Conservation (phyloP, 1,140 invertebrate genomes). For the Nasonia giraulti region DNA sequence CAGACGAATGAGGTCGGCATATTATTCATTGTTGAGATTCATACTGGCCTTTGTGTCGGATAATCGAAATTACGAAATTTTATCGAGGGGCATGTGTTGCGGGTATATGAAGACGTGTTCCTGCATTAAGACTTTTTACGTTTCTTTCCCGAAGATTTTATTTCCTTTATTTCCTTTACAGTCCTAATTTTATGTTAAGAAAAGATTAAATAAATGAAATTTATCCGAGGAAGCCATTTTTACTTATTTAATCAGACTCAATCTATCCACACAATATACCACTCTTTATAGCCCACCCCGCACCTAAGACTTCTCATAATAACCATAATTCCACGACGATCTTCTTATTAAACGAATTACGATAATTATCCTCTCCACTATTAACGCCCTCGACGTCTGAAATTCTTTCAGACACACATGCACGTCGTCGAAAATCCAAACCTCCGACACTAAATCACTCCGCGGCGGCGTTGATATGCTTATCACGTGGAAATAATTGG, state of each 20-base stretch:
- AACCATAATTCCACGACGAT: slow-evolving; percentile 24
- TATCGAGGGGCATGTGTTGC: background rate
- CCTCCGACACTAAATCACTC: background rate
- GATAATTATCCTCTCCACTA: slow-evolving; percentile 22
- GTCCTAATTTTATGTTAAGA: background rate
- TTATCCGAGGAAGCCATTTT: background rate
- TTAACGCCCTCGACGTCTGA: background rate
- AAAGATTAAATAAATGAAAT: background rate
- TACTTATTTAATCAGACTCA: too few relatives aligned
- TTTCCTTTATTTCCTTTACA: background rate
- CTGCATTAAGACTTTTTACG: background rate
- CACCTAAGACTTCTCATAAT: background rate
- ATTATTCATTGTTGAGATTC: slow-evolving; percentile 35
- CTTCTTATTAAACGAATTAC: slow-evolving; percentile 7
- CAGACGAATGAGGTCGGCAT: background rate
- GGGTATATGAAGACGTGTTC: slow-evolving; percentile 6
- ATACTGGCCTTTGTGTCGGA: background rate
- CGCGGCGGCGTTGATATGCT: slow-evolving; percentile 10
- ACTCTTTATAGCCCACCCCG: background rate
- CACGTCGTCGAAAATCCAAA: background rate
- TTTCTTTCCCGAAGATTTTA: background rate
- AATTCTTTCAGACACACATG: background rate
- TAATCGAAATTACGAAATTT: background rate
- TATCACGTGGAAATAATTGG: slow-evolving; percentile 45
- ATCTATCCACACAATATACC: too few relatives aligned